phyloP scores from a whole-genome alignment of 1,140 invertebrate species.

The Mesaphorura yosii region DNA sequence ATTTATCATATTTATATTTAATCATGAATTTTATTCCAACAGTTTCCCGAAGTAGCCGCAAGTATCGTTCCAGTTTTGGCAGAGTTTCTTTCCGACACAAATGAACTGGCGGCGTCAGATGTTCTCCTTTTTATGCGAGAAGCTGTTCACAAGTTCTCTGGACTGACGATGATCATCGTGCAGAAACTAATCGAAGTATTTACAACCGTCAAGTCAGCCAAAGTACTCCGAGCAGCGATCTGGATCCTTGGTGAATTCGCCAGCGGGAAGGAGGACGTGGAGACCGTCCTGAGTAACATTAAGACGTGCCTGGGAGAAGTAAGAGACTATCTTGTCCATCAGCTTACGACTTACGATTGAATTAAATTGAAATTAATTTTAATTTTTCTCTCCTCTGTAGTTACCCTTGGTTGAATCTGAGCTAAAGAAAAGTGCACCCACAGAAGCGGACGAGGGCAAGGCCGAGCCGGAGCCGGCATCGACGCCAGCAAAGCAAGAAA shows the following conservation, averaged over 20 bases:
- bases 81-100: slow-evolving; percentile 89
- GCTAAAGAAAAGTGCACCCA: slow-evolving; percentile 54
- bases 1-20: too few species aligned
- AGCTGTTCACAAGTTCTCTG: slow-evolving; percentile 83
- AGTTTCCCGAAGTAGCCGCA: slow-evolving; percentile 91
- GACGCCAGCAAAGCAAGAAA: slow-evolving; percentile 23
- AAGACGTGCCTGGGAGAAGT: slow-evolving; percentile 66
- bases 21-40: slow-evolving; percentile 27
- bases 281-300: slow-evolving; percentile 63
- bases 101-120: slow-evolving; percentile 85
- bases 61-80: slow-evolving; percentile 88
- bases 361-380: slow-evolving; percentile 3
- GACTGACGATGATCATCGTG: slow-evolving; percentile 52
- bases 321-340: too few species aligned
- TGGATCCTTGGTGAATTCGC: slow-evolving; percentile 98
- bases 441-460: slow-evolving; percentile 46
- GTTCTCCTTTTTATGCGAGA: slow-evolving; percentile 90
- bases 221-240: slow-evolving; percentile 85
- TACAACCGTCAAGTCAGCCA: slow-evolving; percentile 65
- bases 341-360: slow-evolving; percentile 12
- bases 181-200: slow-evolving; percentile 68
- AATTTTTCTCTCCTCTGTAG: slow-evolving; percentile 34
- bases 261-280: slow-evolving; percentile 60
- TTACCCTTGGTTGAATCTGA: slow-evolving; percentile 84
- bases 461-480: slow-evolving; percentile 34